Conservation (phyloP, 2,113 vertebrate species). For the Coracopsis vasa region DNA sequence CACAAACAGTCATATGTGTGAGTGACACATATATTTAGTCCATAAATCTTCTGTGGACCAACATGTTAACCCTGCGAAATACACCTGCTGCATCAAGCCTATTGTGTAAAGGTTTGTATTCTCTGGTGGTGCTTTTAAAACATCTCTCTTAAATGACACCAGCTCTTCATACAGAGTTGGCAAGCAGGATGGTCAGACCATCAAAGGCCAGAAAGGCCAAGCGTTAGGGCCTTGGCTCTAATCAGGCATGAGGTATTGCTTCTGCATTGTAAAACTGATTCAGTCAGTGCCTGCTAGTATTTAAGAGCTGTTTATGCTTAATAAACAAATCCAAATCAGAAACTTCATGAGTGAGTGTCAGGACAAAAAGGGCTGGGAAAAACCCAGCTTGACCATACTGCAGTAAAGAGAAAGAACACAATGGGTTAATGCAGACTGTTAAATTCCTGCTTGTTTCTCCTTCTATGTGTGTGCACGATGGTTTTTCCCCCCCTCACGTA, state of each 20-base stretch:
- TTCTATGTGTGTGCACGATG: background rate
- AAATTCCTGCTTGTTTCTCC: background rate
- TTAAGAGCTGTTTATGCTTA: background rate
- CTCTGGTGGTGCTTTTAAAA: background rate
- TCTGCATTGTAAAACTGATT: background rate
- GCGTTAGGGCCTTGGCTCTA: background rate
- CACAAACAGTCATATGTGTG: background rate
- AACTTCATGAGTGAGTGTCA: background rate
- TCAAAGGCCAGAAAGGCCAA: background rate
- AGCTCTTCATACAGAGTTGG: background rate
- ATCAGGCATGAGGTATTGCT: background rate
- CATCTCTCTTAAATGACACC: background rate
- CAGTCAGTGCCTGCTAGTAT: background rate
- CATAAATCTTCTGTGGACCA: background rate
- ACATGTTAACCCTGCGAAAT: background rate
- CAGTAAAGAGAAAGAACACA: background rate
- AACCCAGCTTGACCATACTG: background rate
- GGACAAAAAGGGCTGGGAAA: background rate
- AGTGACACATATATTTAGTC: too few relatives aligned
- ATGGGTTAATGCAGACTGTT: background rate
- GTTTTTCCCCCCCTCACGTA: background rate
- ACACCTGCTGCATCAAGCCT: background rate
- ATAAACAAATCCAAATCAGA: background rate
- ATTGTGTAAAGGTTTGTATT: background rate
- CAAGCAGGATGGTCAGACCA: background rate